A percentile compares a stretch with the other conserved stretches of the same genome.
phyloP scores from a whole-genome alignment of 2,797 vertebrate genomes.

The Acanthurus leucopareius region DNA sequence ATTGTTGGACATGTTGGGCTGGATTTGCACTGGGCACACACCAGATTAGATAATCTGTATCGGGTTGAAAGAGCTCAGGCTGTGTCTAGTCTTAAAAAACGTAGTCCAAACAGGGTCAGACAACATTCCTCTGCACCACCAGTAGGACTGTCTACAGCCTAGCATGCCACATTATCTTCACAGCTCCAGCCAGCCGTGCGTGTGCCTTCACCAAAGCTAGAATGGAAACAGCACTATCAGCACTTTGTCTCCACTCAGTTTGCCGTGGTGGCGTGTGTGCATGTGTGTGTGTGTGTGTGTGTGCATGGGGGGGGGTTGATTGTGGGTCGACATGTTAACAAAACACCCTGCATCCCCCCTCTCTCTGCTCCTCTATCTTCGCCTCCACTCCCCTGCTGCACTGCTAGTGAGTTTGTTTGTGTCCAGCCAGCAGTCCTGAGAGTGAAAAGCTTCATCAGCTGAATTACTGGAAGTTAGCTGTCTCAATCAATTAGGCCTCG shows the following conservation, averaged over 20 bases:
- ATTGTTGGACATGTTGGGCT: slow-evolving; percentile 18
- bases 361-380: slow-evolving; percentile 57
- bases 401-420: slow-evolving; percentile 70
- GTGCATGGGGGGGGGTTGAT: slow-evolving; percentile 39
- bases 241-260: slow-evolving; percentile 72
- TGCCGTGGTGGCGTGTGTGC: slow-evolving; percentile 22
- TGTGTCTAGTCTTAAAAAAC: slow-evolving; percentile 32
- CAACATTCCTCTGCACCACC: slow-evolving; percentile 77
- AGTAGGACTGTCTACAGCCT: slow-evolving; percentile 66
- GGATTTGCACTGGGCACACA: slow-evolving; percentile 33
- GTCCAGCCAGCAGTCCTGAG: slow-evolving; percentile 80
- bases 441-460: slow-evolving; percentile 84
- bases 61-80: slow-evolving; percentile 39
- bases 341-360: slow-evolving; percentile 67
- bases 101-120: slow-evolving; percentile 63
- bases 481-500: slow-evolving; percentile 79
- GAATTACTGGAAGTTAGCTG: slow-evolving; percentile 84
- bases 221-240: slow-evolving; percentile 79
- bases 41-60: slow-evolving; percentile 39
- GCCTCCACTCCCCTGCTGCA: slow-evolving; percentile 60
- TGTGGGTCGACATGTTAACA: slow-evolving; percentile 72
- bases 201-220: slow-evolving; percentile 63
- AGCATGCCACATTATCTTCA: slow-evolving; percentile 78
- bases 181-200: slow-evolving; percentile 79
- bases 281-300: slow-evolving; percentile 13